Evolutionary conservation across 2,797 vertebrate genomes (phyloP).

Genomic region (Lophius americanus): DNA sequence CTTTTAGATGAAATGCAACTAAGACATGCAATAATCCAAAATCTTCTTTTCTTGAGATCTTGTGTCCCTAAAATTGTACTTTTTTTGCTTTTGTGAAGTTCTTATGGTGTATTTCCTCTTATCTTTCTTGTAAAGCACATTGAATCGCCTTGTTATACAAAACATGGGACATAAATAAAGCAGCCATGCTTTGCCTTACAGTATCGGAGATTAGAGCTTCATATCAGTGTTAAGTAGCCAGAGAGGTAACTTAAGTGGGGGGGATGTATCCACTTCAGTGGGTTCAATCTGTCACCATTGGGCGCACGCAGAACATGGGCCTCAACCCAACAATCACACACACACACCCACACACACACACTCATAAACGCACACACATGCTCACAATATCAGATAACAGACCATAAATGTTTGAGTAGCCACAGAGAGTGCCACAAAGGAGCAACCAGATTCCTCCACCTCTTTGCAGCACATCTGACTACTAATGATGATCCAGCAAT

Average conservation of each 20-base stretch:
- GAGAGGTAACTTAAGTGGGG: slow-evolving; percentile 67
- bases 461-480: slow-evolving; percentile 59
- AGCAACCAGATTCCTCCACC: slow-evolving; percentile 80
- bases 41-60: no score
- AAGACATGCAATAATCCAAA: no score
- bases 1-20: no score
- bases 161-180: no score
- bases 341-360: slow-evolving; percentile 35
- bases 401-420: slow-evolving; percentile 83
- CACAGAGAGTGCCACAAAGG: slow-evolving; percentile 69
- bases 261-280: slow-evolving; percentile 58
- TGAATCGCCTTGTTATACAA: no score
- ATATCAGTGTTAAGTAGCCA: slow-evolving; percentile 70
- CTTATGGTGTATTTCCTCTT: no score
- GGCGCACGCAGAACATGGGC: slow-evolving; percentile 28
- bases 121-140: no score
- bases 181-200: slow-evolving; percentile 7
- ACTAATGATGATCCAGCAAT: slow-evolving; percentile 70
- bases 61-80: no score
- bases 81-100: no score
- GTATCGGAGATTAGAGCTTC: slow-evolving; percentile 67
- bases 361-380: slow-evolving; percentile 32
- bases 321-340: slow-evolving; percentile 33
- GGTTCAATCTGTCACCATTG: slow-evolving; percentile 72
- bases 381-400: slow-evolving; percentile 73